Evolutionary conservation across 2,888 invertebrate species (phyloP).

Genomic region (Ennomos fuscantarius): DNA sequence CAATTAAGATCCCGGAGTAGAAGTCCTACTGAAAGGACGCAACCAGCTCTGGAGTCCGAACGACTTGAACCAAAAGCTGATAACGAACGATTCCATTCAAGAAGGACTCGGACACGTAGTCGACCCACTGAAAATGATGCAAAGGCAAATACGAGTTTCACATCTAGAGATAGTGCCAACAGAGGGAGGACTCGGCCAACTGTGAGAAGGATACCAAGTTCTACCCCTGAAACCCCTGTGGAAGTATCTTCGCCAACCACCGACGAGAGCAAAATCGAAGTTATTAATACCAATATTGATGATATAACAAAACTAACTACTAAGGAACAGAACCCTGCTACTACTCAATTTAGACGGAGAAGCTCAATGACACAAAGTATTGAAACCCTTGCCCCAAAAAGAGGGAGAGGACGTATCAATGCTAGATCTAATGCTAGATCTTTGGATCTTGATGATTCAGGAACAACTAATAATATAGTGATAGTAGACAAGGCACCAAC

Average conservation of each 20-base stretch:
- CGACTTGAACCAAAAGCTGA: constrained; percentile 51
- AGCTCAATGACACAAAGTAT: constrained; percentile 53
- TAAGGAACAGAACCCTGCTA: constrained; percentile 52
- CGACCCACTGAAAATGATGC: constrained; percentile 51
- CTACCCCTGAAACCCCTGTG: constrained; percentile 47
- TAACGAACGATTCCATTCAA: constrained; percentile 72
- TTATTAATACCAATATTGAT: constrained; percentile 58
- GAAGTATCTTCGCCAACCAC: constrained; percentile 52
- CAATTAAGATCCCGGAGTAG: constrained; percentile 64
- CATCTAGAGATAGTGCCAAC: constrained; percentile 52
- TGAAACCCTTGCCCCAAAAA: constrained; percentile 52
- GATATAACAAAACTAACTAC: constrained; percentile 58
- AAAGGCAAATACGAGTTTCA: constrained; percentile 48
- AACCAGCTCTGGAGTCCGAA: constrained; percentile 47
- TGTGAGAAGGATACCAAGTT: constrained; percentile 43
- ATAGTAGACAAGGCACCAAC: constrained; percentile 65
- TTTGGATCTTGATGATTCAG: constrained; percentile 66
- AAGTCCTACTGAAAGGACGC: constrained; percentile 43
- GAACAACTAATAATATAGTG: constrained; percentile 69
- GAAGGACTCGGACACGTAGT: constrained; percentile 70
- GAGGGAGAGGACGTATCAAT: constrained; percentile 60
- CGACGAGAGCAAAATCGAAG: constrained; percentile 64
- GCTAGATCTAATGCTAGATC: constrained; percentile 59
- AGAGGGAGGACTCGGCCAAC: constrained; percentile 58
- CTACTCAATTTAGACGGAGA: constrained; percentile 62